These are phyloP conservation scores for Pangasianodon hypophthalmus DNA, from an alignment of 2,113 vertebrate genomes.

Conservation along the genomic window DNA sequence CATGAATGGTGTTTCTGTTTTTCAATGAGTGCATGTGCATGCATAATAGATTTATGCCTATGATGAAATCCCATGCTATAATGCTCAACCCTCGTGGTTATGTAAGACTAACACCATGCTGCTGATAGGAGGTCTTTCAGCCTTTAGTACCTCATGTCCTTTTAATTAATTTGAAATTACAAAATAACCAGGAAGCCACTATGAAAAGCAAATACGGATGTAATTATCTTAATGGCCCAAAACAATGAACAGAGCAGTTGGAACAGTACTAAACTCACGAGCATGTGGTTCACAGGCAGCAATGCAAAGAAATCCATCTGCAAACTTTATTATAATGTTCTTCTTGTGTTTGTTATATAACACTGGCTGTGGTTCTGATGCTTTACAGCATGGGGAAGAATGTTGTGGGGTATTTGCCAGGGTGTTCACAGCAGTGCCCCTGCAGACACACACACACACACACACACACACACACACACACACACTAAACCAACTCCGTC, in stretches of 20 bases:
- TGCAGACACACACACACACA: constrained; percentile 64
- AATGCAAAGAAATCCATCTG: constrained; percentile 13
- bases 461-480: constrained; percentile 67
- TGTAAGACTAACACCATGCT: neutral
- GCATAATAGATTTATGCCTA: no score
- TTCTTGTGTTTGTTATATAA: constrained; percentile 62
- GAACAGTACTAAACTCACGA: neutral
- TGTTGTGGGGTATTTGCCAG: constrained; percentile 70
- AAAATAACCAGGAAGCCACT: constrained; percentile 15
- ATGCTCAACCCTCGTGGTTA: neutral
- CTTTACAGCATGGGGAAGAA: constrained; percentile 73
- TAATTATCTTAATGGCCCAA: constrained; percentile 15
- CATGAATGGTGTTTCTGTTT: neutral
- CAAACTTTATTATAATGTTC: constrained; percentile 56
- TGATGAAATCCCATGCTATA: neutral
- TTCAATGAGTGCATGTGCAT: neutral
- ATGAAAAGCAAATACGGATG: constrained; percentile 13
- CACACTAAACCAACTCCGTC: constrained; percentile 48
- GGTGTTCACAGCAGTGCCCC: constrained; percentile 74
- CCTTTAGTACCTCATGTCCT: neutral
- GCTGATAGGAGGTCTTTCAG: neutral
- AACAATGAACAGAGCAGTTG: constrained; percentile 21
- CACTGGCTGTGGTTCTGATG: constrained; percentile 67
- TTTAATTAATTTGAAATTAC: neutral
- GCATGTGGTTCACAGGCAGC: constrained; percentile 38